Percentiles rank a stretch among this genome's conserved stretches.
phyloP scores from a whole-genome alignment of 2,888 invertebrate species.

The Ryuthela nishihirai region DNA sequence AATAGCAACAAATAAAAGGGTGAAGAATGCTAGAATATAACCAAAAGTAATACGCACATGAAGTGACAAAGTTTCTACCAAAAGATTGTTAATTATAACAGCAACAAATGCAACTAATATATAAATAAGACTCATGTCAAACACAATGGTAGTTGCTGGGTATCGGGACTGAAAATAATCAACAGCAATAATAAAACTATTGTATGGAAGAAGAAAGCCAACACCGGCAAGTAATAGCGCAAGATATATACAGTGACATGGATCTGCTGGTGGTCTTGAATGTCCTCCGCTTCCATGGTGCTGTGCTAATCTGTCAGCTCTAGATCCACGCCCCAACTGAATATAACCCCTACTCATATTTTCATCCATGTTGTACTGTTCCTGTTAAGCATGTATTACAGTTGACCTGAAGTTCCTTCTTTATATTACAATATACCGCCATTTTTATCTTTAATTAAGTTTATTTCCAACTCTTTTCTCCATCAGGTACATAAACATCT shows the following conservation, averaged over 20 bases:
- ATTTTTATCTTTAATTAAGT: no score
- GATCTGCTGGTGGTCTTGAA: conserved; percentile 44
- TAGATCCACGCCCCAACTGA: conserved; percentile 22
- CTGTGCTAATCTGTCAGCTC: conserved; percentile 12
- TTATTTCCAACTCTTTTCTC: no score
- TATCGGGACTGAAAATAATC: conserved; percentile 85
- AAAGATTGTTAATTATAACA: conserved; percentile 76
- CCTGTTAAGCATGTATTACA: no score
- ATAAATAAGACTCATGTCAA: conserved; percentile 89
- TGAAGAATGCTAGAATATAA: conserved; percentile 76
- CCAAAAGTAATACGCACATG: conserved; percentile 83
- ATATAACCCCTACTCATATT: conserved; percentile 41
- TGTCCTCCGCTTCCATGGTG: conserved; percentile 11
- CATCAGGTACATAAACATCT: no score
- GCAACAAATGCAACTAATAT: conserved; percentile 85
- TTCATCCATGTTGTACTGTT: conserved; percentile 42
- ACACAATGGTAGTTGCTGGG: conserved; percentile 77
- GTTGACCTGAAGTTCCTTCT: no score
- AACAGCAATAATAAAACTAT: conserved; percentile 90
- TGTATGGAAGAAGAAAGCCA: conserved; percentile 86
- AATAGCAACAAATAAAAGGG: conserved; percentile 74
- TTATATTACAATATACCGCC: no score
- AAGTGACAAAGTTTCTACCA: conserved; percentile 75
- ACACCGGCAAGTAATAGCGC: conserved; percentile 78
- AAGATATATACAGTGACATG: conserved; percentile 66